Conservation (phyloP, 2,797 vertebrate species). For the Pseudopleuronectes americanus region DNA sequence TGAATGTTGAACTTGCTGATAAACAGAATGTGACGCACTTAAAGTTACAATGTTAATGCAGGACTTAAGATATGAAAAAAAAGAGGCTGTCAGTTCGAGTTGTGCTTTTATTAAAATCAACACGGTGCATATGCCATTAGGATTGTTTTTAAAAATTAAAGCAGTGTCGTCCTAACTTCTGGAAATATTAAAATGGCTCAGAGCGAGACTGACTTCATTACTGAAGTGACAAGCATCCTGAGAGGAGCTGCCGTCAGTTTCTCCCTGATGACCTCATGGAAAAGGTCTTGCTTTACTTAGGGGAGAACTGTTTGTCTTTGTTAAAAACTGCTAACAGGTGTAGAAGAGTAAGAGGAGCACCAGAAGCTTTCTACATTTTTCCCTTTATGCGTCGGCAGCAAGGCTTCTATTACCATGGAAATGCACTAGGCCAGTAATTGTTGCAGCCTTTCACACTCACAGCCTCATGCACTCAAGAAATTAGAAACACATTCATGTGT, state of each 20-base stretch:
- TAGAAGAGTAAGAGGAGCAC: slow-evolving; percentile 34
- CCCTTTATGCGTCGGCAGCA: slow-evolving; percentile 33
- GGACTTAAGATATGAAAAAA: background rate
- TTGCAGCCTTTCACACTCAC: slow-evolving; percentile 47
- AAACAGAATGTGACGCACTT: slow-evolving; percentile 2
- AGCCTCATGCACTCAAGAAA: slow-evolving; percentile 54
- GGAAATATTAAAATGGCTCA: slow-evolving; percentile 22
- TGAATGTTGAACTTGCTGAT: background rate
- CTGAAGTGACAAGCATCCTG: background rate
- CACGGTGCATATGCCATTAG: slow-evolving; percentile 12
- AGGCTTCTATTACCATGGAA: slow-evolving; percentile 57
- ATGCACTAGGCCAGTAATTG: slow-evolving; percentile 68
- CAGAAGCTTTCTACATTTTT: slow-evolving; percentile 60
- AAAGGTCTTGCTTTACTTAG: slow-evolving; percentile 33
- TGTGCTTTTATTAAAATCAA: slow-evolving; percentile 15
- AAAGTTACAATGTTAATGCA: slow-evolving; percentile 3
- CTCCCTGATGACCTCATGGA: slow-evolving; percentile 32
- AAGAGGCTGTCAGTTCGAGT: slow-evolving; percentile 7
- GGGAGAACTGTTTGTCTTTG: slow-evolving; percentile 35
- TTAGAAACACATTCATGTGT: slow-evolving; percentile 53
- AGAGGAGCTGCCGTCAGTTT: slow-evolving; percentile 16
- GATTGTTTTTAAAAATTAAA: slow-evolving; percentile 22
- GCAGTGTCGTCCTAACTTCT: slow-evolving; percentile 11
- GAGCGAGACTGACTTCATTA: background rate
- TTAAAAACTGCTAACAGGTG: slow-evolving; percentile 60